phyloP scores from a whole-genome alignment of 2,113 vertebrate genomes.

The Willisornis vidua region DNA sequence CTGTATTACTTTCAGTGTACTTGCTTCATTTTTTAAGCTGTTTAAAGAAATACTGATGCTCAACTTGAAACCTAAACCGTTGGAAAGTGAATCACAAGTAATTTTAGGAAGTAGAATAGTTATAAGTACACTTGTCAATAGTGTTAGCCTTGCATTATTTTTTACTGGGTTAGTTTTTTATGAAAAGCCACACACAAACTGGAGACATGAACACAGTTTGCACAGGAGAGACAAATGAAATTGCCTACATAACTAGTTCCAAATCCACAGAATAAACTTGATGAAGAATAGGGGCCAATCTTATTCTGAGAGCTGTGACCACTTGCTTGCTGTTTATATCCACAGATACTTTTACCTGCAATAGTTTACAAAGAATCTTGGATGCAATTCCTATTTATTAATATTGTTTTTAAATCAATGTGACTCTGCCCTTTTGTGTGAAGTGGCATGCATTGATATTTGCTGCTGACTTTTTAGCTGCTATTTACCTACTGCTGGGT shows the following conservation, averaged over 20 bases:
- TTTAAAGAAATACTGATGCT: background rate
- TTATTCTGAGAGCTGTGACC: background rate
- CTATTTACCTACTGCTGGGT: background rate
- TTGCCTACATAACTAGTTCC: background rate
- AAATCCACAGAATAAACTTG: background rate
- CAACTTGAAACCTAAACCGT: background rate
- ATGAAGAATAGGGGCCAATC: background rate
- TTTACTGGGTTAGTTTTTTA: background rate
- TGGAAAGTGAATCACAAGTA: background rate
- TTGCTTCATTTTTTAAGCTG: background rate
- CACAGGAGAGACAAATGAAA: background rate
- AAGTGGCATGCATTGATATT: background rate
- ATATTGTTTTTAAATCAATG: background rate
- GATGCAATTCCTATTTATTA: background rate
- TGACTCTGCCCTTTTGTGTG: background rate
- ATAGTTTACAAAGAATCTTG: background rate
- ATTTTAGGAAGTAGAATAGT: background rate
- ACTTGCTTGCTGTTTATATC: background rate
- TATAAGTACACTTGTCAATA: background rate
- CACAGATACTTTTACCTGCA: background rate
- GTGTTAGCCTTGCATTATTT: background rate
- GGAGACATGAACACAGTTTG: background rate
- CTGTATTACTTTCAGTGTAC: background rate
- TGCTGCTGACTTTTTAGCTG: background rate
- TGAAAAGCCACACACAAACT: background rate